Conservation (phyloP, 2,113 vertebrate species). For the Peucedramus taeniatus region DNA sequence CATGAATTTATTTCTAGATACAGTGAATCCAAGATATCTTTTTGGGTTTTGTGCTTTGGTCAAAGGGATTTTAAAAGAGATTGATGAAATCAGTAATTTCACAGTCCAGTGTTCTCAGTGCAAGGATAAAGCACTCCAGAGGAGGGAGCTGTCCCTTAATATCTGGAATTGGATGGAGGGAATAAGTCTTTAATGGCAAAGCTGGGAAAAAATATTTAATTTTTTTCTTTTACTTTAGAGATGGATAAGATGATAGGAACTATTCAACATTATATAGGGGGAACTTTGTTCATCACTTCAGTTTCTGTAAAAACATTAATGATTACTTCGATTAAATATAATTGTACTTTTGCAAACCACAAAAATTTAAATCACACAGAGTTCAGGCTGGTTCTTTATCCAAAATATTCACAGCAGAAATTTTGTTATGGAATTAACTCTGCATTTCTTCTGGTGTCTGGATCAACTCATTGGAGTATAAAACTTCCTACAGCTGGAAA, state of each 20-base stretch:
- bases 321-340: neutral
- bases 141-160: conserved; percentile 38
- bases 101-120: neutral
- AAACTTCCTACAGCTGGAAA: neutral
- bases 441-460: neutral
- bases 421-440: neutral
- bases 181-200: neutral
- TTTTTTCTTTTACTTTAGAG: neutral
- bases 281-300: neutral
- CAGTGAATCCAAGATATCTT: neutral
- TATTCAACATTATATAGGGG: neutral
- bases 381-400: neutral
- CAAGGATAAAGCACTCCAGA: neutral
- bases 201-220: neutral
- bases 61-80: neutral
- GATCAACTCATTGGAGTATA: neutral
- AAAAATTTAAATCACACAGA: neutral
- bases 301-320: neutral
- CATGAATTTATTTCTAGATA: neutral
- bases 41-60: neutral
- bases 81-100: neutral
- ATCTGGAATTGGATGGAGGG: neutral
- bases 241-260: neutral
- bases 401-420: neutral
- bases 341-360: neutral